These are phyloP conservation scores for Halcyon senegalensis DNA, from an alignment of 2,113 vertebrate species.

Conservation along the genomic window DNA sequence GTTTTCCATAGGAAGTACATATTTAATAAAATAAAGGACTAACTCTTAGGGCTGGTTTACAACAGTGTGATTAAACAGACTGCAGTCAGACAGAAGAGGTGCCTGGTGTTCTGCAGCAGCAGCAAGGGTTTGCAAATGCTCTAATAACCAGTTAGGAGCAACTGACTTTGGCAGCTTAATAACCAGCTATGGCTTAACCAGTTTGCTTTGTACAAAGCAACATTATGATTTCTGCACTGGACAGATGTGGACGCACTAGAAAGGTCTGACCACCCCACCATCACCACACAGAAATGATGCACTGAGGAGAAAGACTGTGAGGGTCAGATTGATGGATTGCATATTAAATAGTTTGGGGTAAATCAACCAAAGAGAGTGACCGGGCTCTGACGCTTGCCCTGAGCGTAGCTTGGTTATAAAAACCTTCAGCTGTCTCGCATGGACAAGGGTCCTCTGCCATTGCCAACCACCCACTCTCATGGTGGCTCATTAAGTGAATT, in stretches of 20 bases:
- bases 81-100: background rate
- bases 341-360: background rate
- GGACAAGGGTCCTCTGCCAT: background rate
- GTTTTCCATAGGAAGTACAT: background rate
- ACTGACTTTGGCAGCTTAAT: background rate
- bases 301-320: background rate
- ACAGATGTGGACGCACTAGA: background rate
- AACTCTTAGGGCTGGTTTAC: background rate
- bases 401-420: accelerated
- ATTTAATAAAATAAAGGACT: background rate
- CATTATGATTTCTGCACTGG: background rate
- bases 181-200: background rate
- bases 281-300: accelerated
- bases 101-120: background rate
- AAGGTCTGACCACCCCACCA: background rate
- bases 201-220: background rate
- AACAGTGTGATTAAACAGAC: background rate
- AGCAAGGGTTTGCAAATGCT: background rate
- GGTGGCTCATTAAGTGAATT: background rate
- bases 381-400: accelerated
- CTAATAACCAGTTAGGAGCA: background rate
- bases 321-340: background rate
- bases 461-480: accelerated
- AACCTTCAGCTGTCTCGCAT: background rate
- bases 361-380: background rate